A percentile compares a stretch with the other conserved stretches of the same genome.
Evolutionary conservation across 2,888 invertebrate genomes (phyloP).

Genomic region (Alloplasta piceator): DNA sequence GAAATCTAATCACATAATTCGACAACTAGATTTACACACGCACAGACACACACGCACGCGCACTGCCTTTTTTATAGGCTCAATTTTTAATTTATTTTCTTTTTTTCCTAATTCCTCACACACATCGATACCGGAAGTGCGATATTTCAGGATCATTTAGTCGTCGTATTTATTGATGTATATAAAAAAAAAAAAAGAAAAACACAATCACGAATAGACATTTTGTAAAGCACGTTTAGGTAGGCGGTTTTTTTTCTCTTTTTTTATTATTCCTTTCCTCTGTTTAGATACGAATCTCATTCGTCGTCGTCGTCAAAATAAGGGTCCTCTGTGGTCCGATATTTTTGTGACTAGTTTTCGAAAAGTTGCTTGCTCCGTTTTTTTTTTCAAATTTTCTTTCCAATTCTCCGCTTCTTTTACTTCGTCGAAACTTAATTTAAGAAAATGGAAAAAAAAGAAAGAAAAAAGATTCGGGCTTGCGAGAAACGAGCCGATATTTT

Average conservation of each 20-base stretch:
- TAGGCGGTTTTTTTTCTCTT: conserved; percentile 38
- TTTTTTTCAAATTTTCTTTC: conserved; percentile 10
- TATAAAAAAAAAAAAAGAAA: conserved; percentile 25
- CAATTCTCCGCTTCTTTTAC: not conserved
- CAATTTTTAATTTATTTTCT: conserved; percentile 44
- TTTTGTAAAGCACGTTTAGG: conserved; percentile 62
- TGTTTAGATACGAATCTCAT: conserved; percentile 30
- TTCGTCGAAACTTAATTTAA: not conserved
- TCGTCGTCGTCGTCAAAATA: conserved; percentile 49
- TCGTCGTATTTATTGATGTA: conserved; percentile 9
- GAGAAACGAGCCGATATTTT: not conserved
- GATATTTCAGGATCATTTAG: conserved; percentile 29
- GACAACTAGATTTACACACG: conserved; percentile 69
- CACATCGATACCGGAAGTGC: conserved; percentile 38
- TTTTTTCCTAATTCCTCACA: conserved; percentile 33
- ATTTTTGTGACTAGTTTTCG: conserved; percentile 66
- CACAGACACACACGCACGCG: conserved; percentile 52
- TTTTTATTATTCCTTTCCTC: too few relatives aligned
- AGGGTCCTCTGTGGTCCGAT: conserved; percentile 61
- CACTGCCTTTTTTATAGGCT: conserved; percentile 64
- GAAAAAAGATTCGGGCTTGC: not conserved
- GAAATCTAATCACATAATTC: conserved; percentile 73
- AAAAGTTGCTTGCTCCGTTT: conserved; percentile 42
- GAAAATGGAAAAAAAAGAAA: not conserved
- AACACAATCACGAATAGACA: conserved; percentile 46